Evolutionary conservation across 2,888 invertebrate species (phyloP), one percentile per base, ranked within the genome.

Genomic region (Chromoteleia sp.): DNA sequence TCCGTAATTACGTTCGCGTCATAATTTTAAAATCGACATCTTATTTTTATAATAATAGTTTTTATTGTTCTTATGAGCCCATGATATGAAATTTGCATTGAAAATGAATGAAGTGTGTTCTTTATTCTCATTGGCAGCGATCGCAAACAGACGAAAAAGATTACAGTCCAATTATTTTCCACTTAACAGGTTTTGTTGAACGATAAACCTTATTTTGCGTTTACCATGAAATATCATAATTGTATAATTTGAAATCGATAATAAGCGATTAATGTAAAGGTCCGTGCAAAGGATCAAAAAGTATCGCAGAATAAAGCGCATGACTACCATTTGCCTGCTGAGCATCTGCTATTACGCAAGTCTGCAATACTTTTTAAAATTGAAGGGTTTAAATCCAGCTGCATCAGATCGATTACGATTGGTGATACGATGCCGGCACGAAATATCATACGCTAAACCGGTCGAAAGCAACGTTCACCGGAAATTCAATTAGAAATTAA

Each of bases 331-430:
- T 81, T 61, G 54, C 74, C 73, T 30, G 50, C 15, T 25, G 7
- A 50, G 67, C 76, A 81, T 84, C 75, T 82, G 85, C 87, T 89
- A 91, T 91, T 89, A 91, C 89, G 90, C 88, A 88, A 90, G 86
- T 70, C 85, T 84, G 84, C 76, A 84, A 84, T 85, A 87, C 86
- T 88, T 88, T 81, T 86, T 85, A 43, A 88, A 89, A 91, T 91
- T 89, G 86, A 88, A 82, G 89, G 90, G 88, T 89, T 84, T 83
- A 81, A 82, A 86, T 85, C 85, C 87, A 87, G 86, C 87, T 87
- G 88, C 86, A 83, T 73, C 84, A 36, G 19, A 73, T 73, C 84
- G 71, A 83, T 83, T 85, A 84, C 79, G 73, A 80, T 79, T 76
- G 77, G 61, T 68, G 76, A 73, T 81, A 76, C 39, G 68, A 61